Evolutionary conservation across 2,888 invertebrate genomes (phyloP).

Genomic region (Plemyria rubiginata): DNA sequence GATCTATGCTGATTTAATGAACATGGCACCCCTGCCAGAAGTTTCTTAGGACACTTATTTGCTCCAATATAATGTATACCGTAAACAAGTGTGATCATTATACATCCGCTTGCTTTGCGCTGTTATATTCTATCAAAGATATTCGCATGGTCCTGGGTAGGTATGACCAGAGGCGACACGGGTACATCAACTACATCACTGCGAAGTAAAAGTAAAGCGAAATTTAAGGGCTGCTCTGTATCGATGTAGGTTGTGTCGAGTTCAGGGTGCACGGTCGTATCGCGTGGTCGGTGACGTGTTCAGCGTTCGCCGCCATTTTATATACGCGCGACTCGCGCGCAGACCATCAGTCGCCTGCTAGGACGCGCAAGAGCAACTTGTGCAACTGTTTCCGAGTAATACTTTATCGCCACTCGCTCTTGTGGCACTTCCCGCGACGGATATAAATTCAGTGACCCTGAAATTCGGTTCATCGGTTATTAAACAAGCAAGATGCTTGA

Average conservation of each 20-base stretch:
- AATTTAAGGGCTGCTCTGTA: slow-evolving; percentile 65
- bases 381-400: slow-evolving; percentile 43
- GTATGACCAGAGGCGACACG: no score
- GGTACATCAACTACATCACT: slow-evolving; percentile 13
- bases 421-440: slow-evolving; percentile 58
- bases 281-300: slow-evolving; percentile 80
- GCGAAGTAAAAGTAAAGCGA: slow-evolving; percentile 15
- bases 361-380: slow-evolving; percentile 65
- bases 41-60: slow-evolving; percentile 48
- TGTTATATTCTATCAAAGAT: slow-evolving; percentile 27
- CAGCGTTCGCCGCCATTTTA: slow-evolving; percentile 78
- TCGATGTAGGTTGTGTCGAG: slow-evolving; percentile 68
- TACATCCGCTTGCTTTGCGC: slow-evolving; percentile 47
- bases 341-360: slow-evolving; percentile 87
- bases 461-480: slow-evolving; percentile 51
- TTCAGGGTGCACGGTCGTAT: slow-evolving; percentile 74
- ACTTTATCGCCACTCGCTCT: slow-evolving; percentile 57
- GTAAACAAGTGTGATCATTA: slow-evolving; percentile 41
- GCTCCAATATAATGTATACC: slow-evolving; percentile 45
- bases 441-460: slow-evolving; percentile 55
- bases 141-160: no score
- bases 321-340: slow-evolving; percentile 79
- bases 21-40: slow-evolving; percentile 34
- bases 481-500: slow-evolving; percentile 64
- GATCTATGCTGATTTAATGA: slow-evolving; percentile 42